These are phyloP conservation scores for Craniophora ligustri DNA, from an alignment of 2,888 invertebrate species.

Conservation along the genomic window DNA sequence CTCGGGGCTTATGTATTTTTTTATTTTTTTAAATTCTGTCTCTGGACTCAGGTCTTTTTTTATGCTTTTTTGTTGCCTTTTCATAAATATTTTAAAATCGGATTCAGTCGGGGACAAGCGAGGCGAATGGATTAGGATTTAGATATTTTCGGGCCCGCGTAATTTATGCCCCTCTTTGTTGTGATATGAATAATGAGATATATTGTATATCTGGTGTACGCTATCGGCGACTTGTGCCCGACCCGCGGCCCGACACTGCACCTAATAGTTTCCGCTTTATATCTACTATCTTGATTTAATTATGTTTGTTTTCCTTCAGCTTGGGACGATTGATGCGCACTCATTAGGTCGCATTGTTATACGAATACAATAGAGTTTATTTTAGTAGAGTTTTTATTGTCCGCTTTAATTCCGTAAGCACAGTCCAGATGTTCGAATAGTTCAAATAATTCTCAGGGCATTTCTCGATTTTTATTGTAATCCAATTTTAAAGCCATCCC, in stretches of 20 bases:
- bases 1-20: conserved; percentile 74
- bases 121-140: conserved; percentile 87
- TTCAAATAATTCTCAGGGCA: conserved; percentile 58
- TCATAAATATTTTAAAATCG: conserved; percentile 88
- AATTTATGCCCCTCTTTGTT: conserved; percentile 86
- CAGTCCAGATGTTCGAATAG: conserved; percentile 55
- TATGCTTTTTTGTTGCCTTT: conserved; percentile 80
- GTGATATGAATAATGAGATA: conserved; percentile 86
- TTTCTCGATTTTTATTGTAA: conserved; percentile 68
- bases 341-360: conserved; percentile 55
- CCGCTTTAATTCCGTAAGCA: conserved; percentile 42
- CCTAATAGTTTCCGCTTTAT: conserved; percentile 68
- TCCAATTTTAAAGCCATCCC: conserved; percentile 73
- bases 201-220: conserved; percentile 70
- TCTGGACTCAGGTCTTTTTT: conserved; percentile 74
- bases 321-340: conserved; percentile 53
- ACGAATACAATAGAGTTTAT: conserved; percentile 51
- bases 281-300: conserved; percentile 59
- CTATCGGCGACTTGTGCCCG: conserved; percentile 65
- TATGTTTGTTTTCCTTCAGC: conserved; percentile 57
- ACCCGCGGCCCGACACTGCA: conserved; percentile 52
- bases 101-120: conserved; percentile 86
- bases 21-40: conserved; percentile 85
- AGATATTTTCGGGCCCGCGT: conserved; percentile 85
- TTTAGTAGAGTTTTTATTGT: conserved; percentile 51